Base-by-base conservation (phyloP, 2,797 vertebrate genomes). In the Melanotaenia maccullochi region DNA sequence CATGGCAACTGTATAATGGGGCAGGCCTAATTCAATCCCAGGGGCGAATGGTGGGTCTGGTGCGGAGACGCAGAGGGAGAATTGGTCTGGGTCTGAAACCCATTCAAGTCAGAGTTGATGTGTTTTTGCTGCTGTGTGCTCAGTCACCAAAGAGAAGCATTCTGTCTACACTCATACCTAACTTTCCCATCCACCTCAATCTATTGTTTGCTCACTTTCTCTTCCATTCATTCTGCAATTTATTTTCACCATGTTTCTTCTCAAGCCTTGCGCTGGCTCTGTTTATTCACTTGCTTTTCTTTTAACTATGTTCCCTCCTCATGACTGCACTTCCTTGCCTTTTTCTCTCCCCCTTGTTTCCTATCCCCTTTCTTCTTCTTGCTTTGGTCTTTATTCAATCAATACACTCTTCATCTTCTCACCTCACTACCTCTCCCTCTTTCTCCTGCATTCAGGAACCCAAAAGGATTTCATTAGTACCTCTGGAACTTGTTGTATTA, bases 1-100 rank as follows among this genome's bases (percentile, higher is more conserved):
- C 93, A 93, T 92, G 88, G 93, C 89, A 91, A 93, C 92, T 82
- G 90, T 88, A 92, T 92, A 92, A 93, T 92, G 89, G 88, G 90
- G 81, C 82, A 88, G 85, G 81, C 85, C 90, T 93, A 91, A 92
- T 92, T 89, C 89, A 91, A 90, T 92, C 93, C 90, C 90, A 90
- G 90, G 85, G 91, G 91, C 77, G 84, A 88, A 75, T 64, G 73
- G 78, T 71, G 86, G 87, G 87, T 83, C 89, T 89, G 84, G 82
- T 60, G 40, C 82, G 80, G 87, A 74, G 63, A 76, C 68, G 58
- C 84, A 78, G 71, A 82, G 83, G 85, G 85, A 90, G 85, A 89
- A 85, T 82, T 81, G 87, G 85, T 87, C 88, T 84, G 90, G 71
- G 78, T 87, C 86, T 90, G 83, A 90, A 89, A 89, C 85, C 87